Evolutionary conservation across 2,888 invertebrate species (phyloP).

Genomic region (Stenolophus ochropezus): DNA sequence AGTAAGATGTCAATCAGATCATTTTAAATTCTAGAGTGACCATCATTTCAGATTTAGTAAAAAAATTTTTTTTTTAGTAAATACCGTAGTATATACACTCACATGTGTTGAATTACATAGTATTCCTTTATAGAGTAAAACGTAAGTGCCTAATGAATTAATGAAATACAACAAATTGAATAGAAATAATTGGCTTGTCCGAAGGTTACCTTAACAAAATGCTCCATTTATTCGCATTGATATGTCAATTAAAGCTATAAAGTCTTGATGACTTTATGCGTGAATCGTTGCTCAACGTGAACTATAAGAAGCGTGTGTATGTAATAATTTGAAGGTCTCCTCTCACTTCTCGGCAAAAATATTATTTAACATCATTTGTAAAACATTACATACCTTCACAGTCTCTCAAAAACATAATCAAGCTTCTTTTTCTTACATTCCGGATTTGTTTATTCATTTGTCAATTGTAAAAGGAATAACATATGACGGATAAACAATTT

Average conservation of each 20-base stretch:
- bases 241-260: conserved; percentile 9
- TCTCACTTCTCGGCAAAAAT: conserved; percentile 7
- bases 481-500: background rate
- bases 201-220: conserved; percentile 1
- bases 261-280: background rate
- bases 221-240: conserved; percentile 4
- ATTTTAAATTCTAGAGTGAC: no score
- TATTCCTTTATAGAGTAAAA: no score
- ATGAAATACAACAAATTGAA: background rate
- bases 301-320: conserved; percentile 19
- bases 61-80: no score
- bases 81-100: no score
- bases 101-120: no score
- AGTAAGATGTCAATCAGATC: no score
- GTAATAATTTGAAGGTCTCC: conserved; percentile 37
- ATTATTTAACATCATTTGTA: conserved; percentile 29
- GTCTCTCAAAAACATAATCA: conserved; percentile 34
- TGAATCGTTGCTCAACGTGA: background rate
- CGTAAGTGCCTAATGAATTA: no score
- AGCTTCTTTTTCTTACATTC: conserved; percentile 12
- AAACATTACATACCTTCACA: conserved; percentile 26
- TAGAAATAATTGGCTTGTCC: background rate
- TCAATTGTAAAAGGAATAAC: background rate
- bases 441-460: conserved; percentile 14
- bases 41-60: no score